Evolutionary conservation across 2,797 vertebrate species (phyloP).

Genomic region (Trachops cirrhosus): DNA sequence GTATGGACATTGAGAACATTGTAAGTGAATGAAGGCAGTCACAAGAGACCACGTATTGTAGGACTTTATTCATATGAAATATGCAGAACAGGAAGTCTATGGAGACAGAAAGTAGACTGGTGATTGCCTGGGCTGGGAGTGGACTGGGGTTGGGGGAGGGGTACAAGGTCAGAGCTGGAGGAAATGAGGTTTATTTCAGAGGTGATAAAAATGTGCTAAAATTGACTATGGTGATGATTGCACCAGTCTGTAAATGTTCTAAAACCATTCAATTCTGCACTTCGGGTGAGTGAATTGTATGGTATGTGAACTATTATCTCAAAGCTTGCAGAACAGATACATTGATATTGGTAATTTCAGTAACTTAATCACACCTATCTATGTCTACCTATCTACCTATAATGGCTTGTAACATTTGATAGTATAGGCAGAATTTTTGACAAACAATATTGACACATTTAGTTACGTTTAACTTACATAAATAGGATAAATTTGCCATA

Average conservation of each 20-base stretch:
- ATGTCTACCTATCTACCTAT: neutral
- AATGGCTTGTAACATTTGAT: neutral
- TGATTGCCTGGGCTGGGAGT: neutral
- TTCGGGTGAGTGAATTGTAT: neutral
- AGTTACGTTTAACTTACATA: neutral
- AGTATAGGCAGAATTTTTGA: neutral
- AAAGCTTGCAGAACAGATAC: neutral
- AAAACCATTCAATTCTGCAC: neutral
- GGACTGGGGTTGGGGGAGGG: too few relatives aligned
- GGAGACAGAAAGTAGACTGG: neutral
- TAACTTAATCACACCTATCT: neutral
- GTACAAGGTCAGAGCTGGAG: neutral
- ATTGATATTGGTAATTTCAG: neutral
- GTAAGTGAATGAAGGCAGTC: neutral
- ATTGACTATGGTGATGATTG: neutral
- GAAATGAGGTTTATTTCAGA: neutral
- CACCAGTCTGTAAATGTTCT: neutral
- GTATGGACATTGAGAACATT: neutral
- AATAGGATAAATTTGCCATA: neutral
- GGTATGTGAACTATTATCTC: neutral
- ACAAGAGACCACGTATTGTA: neutral
- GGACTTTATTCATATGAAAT: neutral
- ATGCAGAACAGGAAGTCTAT: neutral
- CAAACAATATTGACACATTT: neutral
- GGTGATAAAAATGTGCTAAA: neutral